Evolutionary conservation across 2,888 invertebrate genomes (phyloP).

Genomic region (Heterodera filipjevi): DNA sequence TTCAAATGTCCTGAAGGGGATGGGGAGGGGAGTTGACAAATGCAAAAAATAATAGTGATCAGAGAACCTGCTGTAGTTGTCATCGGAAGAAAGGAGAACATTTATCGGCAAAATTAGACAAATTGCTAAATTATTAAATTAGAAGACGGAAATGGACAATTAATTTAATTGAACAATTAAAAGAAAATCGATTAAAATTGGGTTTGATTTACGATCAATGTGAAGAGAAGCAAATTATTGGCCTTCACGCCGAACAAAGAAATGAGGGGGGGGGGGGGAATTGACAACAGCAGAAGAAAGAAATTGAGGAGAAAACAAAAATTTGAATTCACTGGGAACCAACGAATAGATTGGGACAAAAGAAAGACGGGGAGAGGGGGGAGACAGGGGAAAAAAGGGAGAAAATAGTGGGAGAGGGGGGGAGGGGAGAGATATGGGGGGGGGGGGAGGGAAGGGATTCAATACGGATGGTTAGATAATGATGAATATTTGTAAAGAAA

Average conservation of each 20-base stretch:
- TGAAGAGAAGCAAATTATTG: not conserved
- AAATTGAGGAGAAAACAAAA: not conserved
- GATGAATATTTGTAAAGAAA: too few species aligned
- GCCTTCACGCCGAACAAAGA: not conserved
- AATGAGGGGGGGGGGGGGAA: not conserved
- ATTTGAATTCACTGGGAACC: conserved; percentile 18
- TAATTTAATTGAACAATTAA: not conserved
- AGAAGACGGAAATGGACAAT: not conserved
- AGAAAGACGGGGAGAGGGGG: not conserved
- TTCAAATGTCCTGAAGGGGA: not conserved
- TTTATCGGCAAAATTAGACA: not conserved
- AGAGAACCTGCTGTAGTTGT: not conserved
- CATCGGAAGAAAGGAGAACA: not conserved
- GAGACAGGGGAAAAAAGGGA: not conserved
- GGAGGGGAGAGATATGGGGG: not conserved
- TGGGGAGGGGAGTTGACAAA: not conserved
- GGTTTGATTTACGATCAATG: not conserved
- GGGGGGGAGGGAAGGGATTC: not conserved
- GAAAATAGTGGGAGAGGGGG: not conserved
- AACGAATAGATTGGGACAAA: not conserved
- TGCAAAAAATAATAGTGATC: not conserved
- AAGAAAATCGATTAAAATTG: not conserved
- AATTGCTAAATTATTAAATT: not conserved
- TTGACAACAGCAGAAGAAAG: not conserved
- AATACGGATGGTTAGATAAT: too few species aligned